A percentile compares a stretch with the other conserved stretches of the same genome.
phyloP scores from a whole-genome alignment of 1,140 invertebrate genomes.

The Drosophila setifemur region DNA sequence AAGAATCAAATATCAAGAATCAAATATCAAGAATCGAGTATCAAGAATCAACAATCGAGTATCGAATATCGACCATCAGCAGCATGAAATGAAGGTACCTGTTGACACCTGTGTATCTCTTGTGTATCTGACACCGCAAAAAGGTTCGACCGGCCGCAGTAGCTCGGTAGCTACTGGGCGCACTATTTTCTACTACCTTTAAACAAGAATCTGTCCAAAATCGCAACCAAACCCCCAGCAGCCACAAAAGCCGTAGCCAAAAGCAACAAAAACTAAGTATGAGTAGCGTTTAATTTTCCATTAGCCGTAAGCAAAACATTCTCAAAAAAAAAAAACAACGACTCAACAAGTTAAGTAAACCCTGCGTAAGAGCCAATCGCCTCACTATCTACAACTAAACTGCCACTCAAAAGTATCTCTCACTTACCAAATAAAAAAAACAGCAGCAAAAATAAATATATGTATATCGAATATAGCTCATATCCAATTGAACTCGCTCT shows the following conservation, averaged over 20 bases:
- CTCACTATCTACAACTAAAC: constrained; percentile 62
- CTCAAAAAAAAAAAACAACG: constrained; percentile 31
- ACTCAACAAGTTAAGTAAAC: constrained; percentile 29
- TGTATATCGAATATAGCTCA: constrained; percentile 61
- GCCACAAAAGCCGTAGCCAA: constrained; percentile 18
- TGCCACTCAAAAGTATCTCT: constrained; percentile 73
- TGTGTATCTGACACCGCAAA: constrained; percentile 79
- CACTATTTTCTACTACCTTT: constrained; percentile 81
- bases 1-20: background rate
- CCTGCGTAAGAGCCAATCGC: constrained; percentile 66
- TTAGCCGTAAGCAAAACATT: constrained; percentile 45
- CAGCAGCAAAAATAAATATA: constrained; percentile 54
- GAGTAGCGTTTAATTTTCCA: constrained; percentile 46
- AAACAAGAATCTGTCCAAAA: constrained; percentile 83
- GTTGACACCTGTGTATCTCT: constrained; percentile 24
- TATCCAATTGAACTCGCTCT: constrained; percentile 81
- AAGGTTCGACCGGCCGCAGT: constrained; percentile 76
- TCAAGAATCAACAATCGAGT: constrained; percentile 9
- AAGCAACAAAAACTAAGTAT: constrained; percentile 55
- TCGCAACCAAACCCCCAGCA: constrained; percentile 44
- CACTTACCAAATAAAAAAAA: constrained; percentile 56
- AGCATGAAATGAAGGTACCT: constrained; percentile 27
- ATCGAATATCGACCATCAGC: constrained; percentile 6
- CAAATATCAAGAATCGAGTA: background rate
- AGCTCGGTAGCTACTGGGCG: constrained; percentile 63